phyloP scores from a whole-genome alignment of 2,113 vertebrate genomes.

The Hypomesus transpacificus region DNA sequence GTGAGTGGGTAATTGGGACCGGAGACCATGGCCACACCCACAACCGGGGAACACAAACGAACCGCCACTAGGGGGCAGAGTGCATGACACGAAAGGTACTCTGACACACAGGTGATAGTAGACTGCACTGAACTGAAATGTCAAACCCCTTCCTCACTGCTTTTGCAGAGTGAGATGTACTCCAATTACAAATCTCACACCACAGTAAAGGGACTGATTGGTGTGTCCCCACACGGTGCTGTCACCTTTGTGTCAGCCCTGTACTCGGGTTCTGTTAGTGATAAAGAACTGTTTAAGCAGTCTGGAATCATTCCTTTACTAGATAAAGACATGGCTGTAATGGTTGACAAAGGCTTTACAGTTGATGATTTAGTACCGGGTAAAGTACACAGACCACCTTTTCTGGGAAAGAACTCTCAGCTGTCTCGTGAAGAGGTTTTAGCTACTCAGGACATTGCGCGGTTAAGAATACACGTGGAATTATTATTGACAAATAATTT shows the following conservation, averaged over 20 bases:
- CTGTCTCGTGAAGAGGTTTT: background rate
- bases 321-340: slow-evolving; percentile 8
- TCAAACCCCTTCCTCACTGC: no score
- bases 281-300: slow-evolving; percentile 21
- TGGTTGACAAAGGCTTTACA: slow-evolving; percentile 12
- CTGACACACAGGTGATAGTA: slow-evolving; percentile 7
- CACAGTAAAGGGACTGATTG: slow-evolving; percentile 16
- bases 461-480: no score
- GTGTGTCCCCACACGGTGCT: slow-evolving; percentile 21
- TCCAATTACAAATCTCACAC: slow-evolving; percentile 20
- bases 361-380: slow-evolving; percentile 6
- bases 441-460: no score
- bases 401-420: slow-evolving; percentile 6
- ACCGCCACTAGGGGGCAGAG: no score
- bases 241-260: slow-evolving; percentile 19
- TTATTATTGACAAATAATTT: no score
- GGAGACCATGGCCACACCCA: no score
- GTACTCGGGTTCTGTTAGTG: slow-evolving; percentile 21
- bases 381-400: slow-evolving; percentile 18
- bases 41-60: no score
- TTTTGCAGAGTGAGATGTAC: slow-evolving; percentile 17
- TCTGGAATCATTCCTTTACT: background rate
- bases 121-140: slow-evolving; percentile 17
- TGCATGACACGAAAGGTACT: no score
- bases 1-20: no score